Conservation (phyloP, 2,797 vertebrate genomes). For the Lepilemur septentrionalis region DNA sequence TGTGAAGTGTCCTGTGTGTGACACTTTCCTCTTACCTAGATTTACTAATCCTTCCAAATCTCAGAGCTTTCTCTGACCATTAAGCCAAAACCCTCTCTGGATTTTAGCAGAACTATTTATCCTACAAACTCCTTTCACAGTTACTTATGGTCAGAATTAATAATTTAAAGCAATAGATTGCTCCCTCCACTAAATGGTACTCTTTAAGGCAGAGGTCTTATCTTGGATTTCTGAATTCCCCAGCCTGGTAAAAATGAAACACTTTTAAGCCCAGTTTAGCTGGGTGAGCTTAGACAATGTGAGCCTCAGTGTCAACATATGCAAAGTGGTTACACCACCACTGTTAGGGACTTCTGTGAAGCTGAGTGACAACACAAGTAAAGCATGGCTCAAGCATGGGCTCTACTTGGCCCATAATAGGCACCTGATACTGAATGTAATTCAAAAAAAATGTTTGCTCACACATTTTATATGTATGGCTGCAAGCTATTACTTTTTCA, state of each 20-base stretch:
- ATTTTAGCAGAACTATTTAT: not conserved
- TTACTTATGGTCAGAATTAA: not conserved
- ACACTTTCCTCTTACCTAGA: not conserved
- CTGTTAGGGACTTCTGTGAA: not conserved
- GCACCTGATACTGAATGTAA: not conserved
- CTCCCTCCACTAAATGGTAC: not conserved
- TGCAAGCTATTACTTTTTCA: not conserved
- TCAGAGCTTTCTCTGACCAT: not conserved
- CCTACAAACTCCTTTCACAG: not conserved
- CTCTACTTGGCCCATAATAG: fast-evolving
- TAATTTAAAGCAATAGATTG: not conserved
- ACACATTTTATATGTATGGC: fast-evolving
- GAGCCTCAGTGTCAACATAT: not conserved
- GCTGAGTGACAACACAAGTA: not conserved
- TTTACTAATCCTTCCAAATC: not conserved
- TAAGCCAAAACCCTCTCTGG: not conserved
- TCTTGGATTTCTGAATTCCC: not conserved
- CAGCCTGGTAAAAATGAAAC: not conserved
- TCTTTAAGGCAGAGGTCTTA: not conserved
- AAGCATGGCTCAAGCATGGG: not conserved
- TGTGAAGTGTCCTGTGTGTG: too few species aligned
- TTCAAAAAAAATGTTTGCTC: not conserved
- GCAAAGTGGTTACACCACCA: not conserved
- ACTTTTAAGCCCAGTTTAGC: not conserved
- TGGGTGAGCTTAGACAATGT: not conserved